Base-by-base conservation (phyloP, 2,797 vertebrate genomes). In the Sternotherus odoratus region DNA sequence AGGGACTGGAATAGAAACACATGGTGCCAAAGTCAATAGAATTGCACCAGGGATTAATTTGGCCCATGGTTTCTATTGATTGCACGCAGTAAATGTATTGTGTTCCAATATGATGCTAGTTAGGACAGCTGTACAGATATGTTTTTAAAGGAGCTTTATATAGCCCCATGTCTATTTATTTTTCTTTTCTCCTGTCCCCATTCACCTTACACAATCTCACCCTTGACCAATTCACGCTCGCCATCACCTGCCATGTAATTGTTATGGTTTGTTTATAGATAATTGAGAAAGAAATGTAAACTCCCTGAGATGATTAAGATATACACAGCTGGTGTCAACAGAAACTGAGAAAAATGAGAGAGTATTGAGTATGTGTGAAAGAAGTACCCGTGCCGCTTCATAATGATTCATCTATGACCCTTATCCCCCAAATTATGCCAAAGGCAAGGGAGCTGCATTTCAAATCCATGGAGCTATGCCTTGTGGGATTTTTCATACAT, bases 391-490 rank as follows among this genome's bases (percentile, higher is more conserved):
- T 79, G 85, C 93, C 96, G 93, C 80, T 95, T 95, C 94, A 75
- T 60, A 87, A 88, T 96, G 97, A 95, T 97, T 97, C 96, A 96
- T 72, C 94, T 95, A 92, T 95, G 96, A 97, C 97, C 1, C 80
- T 90, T 95, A 78, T 90, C 92, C 95, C 96, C 95, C 93, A 93
- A 91, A 96, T 79, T 93, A 94, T 80, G 95, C 96, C 96, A 89
- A 95, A 97, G 95, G 97, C 97, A 96, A 97, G 95, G 94, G 96
- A 96, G 95, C 93, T 97, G 96, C 92, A 86, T 95, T 95, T 97
- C 93, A 97, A 97, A 98, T 95, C 88, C 28, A 1, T 74, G 1
- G 2, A 84, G 93, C 92, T 91, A 86, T 80, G 86, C 97, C 94
- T 96, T 96, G 95, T 97, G 97, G 96, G 97, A 94, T 95, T 96